Percentiles rank a stretch among this genome's conserved stretches.
Evolutionary conservation across 1,140 invertebrate species (phyloP).

Genomic region (Drosophila ohnishii): DNA sequence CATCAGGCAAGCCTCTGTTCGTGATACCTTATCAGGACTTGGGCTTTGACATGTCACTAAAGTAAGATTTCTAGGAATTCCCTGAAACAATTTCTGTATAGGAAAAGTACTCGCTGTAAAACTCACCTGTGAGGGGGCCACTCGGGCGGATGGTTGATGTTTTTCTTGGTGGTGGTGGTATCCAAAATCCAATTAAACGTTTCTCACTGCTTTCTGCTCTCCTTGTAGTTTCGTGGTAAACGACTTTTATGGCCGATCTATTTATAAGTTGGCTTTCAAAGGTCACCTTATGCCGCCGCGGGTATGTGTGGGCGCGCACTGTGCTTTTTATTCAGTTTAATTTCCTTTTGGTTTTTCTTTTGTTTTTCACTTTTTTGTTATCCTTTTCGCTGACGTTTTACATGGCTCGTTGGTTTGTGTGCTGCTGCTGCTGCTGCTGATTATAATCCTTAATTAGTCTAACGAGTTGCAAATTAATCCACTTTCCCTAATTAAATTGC

Average conservation of each 20-base stretch:
- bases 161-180: slow-evolving; percentile 9
- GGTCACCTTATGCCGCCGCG: slow-evolving; percentile 32
- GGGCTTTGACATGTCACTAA: slow-evolving; percentile 8
- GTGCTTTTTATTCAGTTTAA: slow-evolving; percentile 36
- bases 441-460: slow-evolving; percentile 82
- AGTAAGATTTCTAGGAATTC: slow-evolving; percentile 9
- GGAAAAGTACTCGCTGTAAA: slow-evolving; percentile 6
- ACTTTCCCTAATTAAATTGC: slow-evolving; percentile 83
- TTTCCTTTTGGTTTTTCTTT: slow-evolving; percentile 43
- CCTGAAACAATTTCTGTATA: not conserved
- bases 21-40: slow-evolving; percentile 8
- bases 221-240: slow-evolving; percentile 9
- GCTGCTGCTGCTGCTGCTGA: slow-evolving; percentile 42
- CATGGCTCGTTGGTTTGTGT: slow-evolving; percentile 37
- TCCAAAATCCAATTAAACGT: slow-evolving; percentile 72
- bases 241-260: slow-evolving; percentile 32
- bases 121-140: slow-evolving; percentile 58
- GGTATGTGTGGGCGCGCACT: not conserved
- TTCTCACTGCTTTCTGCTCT: slow-evolving; percentile 18
- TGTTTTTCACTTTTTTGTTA: slow-evolving; percentile 64
- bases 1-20: not conserved
- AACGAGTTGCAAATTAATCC: slow-evolving; percentile 83
- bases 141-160: slow-evolving; percentile 29
- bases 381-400: slow-evolving; percentile 47
- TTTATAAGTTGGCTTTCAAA: slow-evolving; percentile 61